phyloP scores from a whole-genome alignment of 2,797 vertebrate genomes.

The Ispidina lecontei region DNA sequence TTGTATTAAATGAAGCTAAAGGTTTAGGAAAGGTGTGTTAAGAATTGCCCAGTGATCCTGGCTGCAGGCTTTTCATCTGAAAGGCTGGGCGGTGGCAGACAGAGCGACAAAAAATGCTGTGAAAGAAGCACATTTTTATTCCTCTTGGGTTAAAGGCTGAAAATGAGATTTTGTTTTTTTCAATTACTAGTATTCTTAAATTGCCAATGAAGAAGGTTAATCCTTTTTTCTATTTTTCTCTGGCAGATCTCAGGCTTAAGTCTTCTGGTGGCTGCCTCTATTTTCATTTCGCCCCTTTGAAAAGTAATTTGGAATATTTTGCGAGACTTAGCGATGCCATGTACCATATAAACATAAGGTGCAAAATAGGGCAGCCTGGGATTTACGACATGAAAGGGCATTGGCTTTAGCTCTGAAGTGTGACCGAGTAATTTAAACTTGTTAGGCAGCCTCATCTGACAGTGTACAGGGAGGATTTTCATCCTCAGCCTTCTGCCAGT shows the following conservation, averaged over 20 bases:
- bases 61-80: background rate
- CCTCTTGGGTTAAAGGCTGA: background rate
- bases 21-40: background rate
- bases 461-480: background rate
- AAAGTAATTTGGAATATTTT: background rate
- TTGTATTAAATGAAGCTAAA: background rate
- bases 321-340: background rate
- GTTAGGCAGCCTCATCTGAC: background rate
- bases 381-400: background rate
- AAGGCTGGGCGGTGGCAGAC: background rate
- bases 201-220: background rate
- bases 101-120: accelerated
- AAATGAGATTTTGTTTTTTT: background rate
- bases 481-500: background rate
- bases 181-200: background rate
- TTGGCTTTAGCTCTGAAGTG: background rate
- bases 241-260: background rate
- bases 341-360: background rate
- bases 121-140: background rate
- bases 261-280: background rate
- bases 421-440: background rate
- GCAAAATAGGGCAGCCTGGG: background rate
- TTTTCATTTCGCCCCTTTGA: background rate
- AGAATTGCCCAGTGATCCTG: background rate
- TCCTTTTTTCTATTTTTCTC: background rate